These are phyloP conservation scores for Cossypha caffra DNA, from an alignment of 2,797 vertebrate genomes.

Conservation along the genomic window DNA sequence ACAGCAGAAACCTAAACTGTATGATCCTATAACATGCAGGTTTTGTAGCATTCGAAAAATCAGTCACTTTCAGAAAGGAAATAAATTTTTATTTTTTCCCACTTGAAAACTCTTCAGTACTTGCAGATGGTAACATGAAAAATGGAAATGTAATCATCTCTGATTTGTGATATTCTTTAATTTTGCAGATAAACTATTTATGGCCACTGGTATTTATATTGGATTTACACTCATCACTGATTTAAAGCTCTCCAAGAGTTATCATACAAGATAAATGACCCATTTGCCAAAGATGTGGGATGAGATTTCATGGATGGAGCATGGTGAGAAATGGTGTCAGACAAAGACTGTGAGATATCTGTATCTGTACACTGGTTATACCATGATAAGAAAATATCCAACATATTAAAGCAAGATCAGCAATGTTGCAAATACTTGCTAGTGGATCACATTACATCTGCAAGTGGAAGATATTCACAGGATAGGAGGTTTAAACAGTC, in stretches of 20 bases:
- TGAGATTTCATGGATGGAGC: background rate
- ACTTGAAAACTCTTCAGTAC: background rate
- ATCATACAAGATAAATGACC: background rate
- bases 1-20: background rate
- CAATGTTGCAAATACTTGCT: background rate
- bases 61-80: background rate
- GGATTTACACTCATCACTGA: background rate
- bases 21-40: background rate
- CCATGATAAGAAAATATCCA: background rate
- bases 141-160: background rate
- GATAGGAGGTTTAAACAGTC: background rate
- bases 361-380: background rate
- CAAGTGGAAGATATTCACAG: background rate
- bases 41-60: background rate
- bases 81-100: background rate
- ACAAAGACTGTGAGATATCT: background rate
- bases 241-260: background rate
- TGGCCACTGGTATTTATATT: background rate
- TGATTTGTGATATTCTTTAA: background rate
- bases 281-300: background rate
- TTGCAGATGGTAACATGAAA: background rate
- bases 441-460: background rate
- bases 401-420: background rate
- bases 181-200: background rate
- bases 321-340: background rate